Conservation (phyloP, 2,797 vertebrate genomes). For the Acropternis orthonyx region DNA sequence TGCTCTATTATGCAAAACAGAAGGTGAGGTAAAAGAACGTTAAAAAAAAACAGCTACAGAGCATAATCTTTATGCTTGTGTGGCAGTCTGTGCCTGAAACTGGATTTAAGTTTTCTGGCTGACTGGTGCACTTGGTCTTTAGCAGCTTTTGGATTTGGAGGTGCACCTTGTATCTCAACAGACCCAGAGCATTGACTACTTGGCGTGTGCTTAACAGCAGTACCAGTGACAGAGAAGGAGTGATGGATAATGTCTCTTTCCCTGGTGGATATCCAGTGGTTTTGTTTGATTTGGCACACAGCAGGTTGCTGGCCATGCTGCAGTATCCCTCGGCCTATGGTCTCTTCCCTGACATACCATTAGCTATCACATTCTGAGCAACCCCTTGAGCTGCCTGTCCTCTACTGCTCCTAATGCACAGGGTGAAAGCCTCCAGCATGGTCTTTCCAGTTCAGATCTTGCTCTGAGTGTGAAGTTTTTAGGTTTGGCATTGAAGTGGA, state of each 20-base stretch:
- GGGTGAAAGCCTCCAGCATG: not conserved
- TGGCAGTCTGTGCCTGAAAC: not conserved
- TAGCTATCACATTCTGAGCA: no score
- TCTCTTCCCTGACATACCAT: no score
- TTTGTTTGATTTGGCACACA: not conserved
- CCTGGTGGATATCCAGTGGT: not conserved
- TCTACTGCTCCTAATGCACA: not conserved
- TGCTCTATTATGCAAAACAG: not conserved
- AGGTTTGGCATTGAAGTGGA: not conserved
- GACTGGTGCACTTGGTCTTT: not conserved
- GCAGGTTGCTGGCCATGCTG: not conserved
- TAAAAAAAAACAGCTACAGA: not conserved
- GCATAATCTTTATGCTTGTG: accelerated
- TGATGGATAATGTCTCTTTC: not conserved
- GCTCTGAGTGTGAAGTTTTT: not conserved
- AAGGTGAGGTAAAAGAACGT: not conserved
- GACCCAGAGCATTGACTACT: not conserved
- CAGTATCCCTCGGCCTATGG: no score
- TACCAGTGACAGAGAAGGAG: not conserved
- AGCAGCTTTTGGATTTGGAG: not conserved
- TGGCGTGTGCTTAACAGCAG: not conserved
- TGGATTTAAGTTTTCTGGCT: not conserved
- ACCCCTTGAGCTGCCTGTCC: not conserved
- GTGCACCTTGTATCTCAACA: not conserved
- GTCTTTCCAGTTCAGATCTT: not conserved